Base-by-base conservation (phyloP, 2,113 vertebrate genomes). In the Neomonachus schauinslandi region DNA sequence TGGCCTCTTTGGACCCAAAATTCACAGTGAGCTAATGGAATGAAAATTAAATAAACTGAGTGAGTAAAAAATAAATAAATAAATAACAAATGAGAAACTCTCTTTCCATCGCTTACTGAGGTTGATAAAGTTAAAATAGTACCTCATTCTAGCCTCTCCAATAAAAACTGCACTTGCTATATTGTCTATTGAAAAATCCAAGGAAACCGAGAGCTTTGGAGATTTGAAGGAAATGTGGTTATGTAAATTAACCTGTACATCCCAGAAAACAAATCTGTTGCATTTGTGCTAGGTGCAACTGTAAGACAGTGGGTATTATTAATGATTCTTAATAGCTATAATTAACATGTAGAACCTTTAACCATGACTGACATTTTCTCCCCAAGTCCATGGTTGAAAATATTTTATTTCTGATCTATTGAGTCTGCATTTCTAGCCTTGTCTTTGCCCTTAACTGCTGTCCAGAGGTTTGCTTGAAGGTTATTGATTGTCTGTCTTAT, bases 1-100 rank as follows among this genome's bases (percentile, higher is more conserved):
- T 83, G 36, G 5, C 15, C 24, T 79, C 42, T 91, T 67, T 39
- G 39, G 55, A 71, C 42, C 36, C 28, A 55, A 16, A 69, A 89
- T 85, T 91, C 61, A 57, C 7, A 11, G 26, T 67, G 33, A 77
- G 51, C 10, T 89, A 46, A 69, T 42, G 33, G 53, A 67, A 83
- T 83, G 21, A 90, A 87, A 95, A 74, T 95, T 81, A 87, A 93
- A 33, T 79, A 63, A 96, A 89, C 80, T n/a, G 7, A 95, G 4
- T 89, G 79, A 57, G 7, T 74, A 6, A n/a, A 49, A 46, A 74
- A 42, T 15, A 5, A 18, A 85, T 81, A 63, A 57, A n/a, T n/a
- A 76, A 53, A 53, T 14, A 53, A 33, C 42, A 59, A n/a, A 39
- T 28, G 61, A 67, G n/a, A 86, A 63, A 28, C 8, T 67, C 16